These are phyloP conservation scores for Drosophila kuntzei DNA, from an alignment of 2,888 invertebrate genomes.

Conservation along the genomic window DNA sequence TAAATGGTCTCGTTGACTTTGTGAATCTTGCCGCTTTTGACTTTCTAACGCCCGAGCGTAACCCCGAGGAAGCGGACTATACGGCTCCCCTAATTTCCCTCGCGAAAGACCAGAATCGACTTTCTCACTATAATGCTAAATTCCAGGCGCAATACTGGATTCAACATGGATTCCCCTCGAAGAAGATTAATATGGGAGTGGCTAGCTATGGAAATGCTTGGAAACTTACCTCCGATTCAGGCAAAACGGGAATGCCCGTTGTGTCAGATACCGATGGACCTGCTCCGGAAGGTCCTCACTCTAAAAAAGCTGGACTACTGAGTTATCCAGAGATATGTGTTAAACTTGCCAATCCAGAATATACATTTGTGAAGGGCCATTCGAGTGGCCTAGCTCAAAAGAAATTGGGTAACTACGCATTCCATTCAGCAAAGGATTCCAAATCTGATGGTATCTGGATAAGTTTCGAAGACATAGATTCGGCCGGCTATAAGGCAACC, in stretches of 20 bases:
- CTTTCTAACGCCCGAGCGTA: constrained; percentile 91
- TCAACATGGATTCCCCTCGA: constrained; percentile 87
- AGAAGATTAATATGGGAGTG: constrained; percentile 90
- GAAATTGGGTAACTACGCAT: constrained; percentile 89
- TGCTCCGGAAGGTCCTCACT: constrained; percentile 90
- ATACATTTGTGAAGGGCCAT: constrained; percentile 87
- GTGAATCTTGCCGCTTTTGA: constrained; percentile 93
- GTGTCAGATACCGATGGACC: constrained; percentile 89
- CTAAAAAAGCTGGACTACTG: constrained; percentile 89
- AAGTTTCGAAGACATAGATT: constrained; percentile 92
- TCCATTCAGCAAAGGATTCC: constrained; percentile 89
- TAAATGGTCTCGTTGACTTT: constrained; percentile 91
- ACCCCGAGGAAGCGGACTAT: constrained; percentile 92
- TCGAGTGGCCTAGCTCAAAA: constrained; percentile 67
- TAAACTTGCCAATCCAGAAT: constrained; percentile 89
- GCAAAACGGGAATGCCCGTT: constrained; percentile 92
- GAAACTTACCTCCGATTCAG: constrained; percentile 91
- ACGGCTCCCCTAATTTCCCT: constrained; percentile 88
- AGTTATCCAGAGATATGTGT: constrained; percentile 93
- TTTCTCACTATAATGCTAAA: constrained; percentile 89
- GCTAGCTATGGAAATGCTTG: constrained; percentile 91
- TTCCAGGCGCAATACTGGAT: constrained; percentile 89
- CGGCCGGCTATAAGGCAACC: constrained; percentile 91
- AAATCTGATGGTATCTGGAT: constrained; percentile 92
- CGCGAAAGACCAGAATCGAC: constrained; percentile 88